These are phyloP conservation scores for Amyelois transitella DNA, from an alignment of 1,140 invertebrate genomes.

Conservation along the genomic window DNA sequence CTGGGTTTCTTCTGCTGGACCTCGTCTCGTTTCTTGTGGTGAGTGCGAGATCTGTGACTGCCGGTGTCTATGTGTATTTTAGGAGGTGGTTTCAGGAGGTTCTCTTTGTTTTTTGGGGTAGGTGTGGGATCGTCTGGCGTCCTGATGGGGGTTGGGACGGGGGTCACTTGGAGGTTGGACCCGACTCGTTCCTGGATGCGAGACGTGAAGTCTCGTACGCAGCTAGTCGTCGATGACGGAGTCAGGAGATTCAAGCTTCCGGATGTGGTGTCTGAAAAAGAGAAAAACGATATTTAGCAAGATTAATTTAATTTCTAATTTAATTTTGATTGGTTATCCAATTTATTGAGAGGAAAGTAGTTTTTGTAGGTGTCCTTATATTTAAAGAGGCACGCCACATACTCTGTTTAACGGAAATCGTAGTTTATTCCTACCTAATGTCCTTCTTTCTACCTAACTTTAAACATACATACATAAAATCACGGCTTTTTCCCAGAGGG, in stretches of 20 bases:
- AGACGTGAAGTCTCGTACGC: constrained; percentile 75
- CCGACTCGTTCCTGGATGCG: constrained; percentile 72
- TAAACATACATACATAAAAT: no score
- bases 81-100: constrained; percentile 60
- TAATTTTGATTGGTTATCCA: no score
- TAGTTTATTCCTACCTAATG: no score
- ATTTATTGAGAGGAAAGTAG: no score
- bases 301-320: not conserved
- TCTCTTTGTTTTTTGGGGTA: constrained; percentile 45
- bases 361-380: no score
- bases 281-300: constrained; percentile 9
- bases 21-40: constrained; percentile 60
- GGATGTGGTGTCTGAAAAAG: constrained; percentile 70
- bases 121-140: constrained; percentile 54
- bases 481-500: no score
- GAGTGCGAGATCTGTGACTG: constrained; percentile 55
- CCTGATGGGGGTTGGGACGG: constrained; percentile 36
- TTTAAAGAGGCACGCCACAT: no score
- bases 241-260: constrained; percentile 76
- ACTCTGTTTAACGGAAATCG: no score
- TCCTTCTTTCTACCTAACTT: no score
- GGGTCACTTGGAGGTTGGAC: constrained; percentile 46
- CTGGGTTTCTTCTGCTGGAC: constrained; percentile 78
- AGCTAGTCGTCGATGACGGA: constrained; percentile 76
- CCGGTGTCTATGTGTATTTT: constrained; percentile 51